Base-by-base conservation (phyloP, 2,113 vertebrate genomes). In the Stomatorhinus ivindoensis region DNA sequence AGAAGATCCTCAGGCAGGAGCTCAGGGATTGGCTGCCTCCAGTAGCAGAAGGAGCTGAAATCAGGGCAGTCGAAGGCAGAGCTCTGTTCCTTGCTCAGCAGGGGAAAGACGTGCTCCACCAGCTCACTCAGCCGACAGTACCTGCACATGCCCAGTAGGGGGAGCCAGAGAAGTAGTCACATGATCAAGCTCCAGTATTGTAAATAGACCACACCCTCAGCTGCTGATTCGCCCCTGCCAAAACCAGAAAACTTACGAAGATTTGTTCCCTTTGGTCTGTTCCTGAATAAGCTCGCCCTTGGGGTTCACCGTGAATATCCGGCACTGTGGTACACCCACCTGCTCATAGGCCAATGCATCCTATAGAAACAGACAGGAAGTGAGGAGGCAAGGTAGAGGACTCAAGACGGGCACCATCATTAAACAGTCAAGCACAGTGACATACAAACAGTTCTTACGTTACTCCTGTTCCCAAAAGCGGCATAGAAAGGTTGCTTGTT, bases 251-350 rank as follows among this genome's bases (percentile, higher is more conserved):
- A 94, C 98, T 97, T 95, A 99, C 98, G 98, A 98, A 61, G 98
- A 98, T 92, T 99, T 99, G 96, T 99, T 99, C 90, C 98, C 98
- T 92, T 98, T 98, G 89, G 97, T 98, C 93, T 97, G 97, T 92
- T 99, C 98, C 93, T 99, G 98, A 94, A 99, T 99, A 89, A 99
- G 94, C 95, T 99, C 98, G 86, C 98, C 98, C 92, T 98, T 99
- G 53, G 98, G 98, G 92, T 99, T 99, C 92, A 99, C 98, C 0
- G 98, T 99, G 95, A 99, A 99, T 93, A 99, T 99, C 93, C 98
- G 93, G 91, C 97, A 99, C 89, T 97, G 95, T 83, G 97, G 97
- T 89, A 99, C 97, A 65, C 98, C 98, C n/a, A 99, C 98, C 93
- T 99, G 96, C 88, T 96, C 97, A 91, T 99, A 99, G 87, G 98